A percentile compares a stretch with the other conserved stretches of the same genome.
Evolutionary conservation across 2,113 vertebrate species (phyloP).

Genomic region (Ictalurus punctatus): DNA sequence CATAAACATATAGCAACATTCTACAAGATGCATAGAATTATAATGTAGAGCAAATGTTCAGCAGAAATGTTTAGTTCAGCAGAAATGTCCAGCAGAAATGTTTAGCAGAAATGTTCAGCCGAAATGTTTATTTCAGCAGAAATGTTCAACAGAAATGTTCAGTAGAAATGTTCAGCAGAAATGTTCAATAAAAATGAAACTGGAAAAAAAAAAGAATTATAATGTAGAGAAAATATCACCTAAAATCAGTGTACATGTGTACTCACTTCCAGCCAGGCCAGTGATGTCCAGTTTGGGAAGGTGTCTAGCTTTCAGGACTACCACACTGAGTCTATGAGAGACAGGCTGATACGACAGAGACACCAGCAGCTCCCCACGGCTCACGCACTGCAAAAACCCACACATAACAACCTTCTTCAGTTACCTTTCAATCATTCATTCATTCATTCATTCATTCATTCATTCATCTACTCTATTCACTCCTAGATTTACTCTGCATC

Average conservation of each 20-base stretch:
- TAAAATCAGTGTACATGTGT: neutral
- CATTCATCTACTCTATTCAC: neutral
- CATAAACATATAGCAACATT: neutral
- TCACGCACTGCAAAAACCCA: conserved; percentile 75
- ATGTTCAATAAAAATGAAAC: too few relatives aligned
- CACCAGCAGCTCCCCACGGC: conserved; percentile 90
- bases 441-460: neutral
- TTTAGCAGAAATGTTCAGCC: too few relatives aligned
- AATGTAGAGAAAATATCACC: neutral
- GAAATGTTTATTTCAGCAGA: too few relatives aligned
- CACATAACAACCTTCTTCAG: conserved; percentile 8
- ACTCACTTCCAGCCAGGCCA: conserved; percentile 97
- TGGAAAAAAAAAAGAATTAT: neutral
- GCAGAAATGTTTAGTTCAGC: too few relatives aligned
- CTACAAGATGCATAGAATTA: neutral
- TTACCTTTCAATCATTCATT: neutral
- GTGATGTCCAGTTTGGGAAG: conserved; percentile 97
- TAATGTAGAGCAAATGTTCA: neutral
- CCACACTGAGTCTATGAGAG: conserved; percentile 92
- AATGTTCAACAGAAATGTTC: too few relatives aligned
- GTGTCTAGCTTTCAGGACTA: conserved; percentile 93
- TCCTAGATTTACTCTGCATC: too few relatives aligned
- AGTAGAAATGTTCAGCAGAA: too few relatives aligned
- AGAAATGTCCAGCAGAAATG: too few relatives aligned
- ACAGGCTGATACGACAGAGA: conserved; percentile 95